Base-by-base conservation (phyloP, 2,888 invertebrate species). In the Ennomos erosarius region DNA sequence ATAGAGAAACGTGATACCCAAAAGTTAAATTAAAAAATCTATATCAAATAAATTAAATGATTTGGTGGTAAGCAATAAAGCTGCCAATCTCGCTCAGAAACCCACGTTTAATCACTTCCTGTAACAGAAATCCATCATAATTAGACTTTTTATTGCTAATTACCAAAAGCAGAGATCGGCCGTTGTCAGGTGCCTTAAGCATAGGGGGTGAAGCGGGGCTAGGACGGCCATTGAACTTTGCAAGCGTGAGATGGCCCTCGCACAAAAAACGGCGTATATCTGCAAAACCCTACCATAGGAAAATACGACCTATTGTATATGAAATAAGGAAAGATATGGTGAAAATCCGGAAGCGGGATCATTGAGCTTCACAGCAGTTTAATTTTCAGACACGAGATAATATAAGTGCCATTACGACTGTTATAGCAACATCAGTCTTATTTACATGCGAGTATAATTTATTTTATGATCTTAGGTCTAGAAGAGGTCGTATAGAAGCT, bases 161-260 rank as follows among this genome's bases (percentile, higher is more conserved):
- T 88, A 85, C 85, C 87, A 84, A 89, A 89, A 87, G 82, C 76
- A 81, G 78, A 70, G 68, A 72, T 75, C 74, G 73, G 71, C 72
- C 68, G 74, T 75, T 70, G 73, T 73, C 81, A 84, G 78, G 82
- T 82, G 79, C 77, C 72, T 68, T 67, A 43, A 61, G 61, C 53
- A 46, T 50, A 35, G 44, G 58, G 52, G 48, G 46, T 11, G 68
- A 68, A 75, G 78, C 81, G 79, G 82, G 82, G 83, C 90, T 90
- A 91, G 90, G 91, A 90, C 90, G 91, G 89, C 65, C 90, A 82
- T 79, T 86, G 89, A 91, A 87, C 90, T 79, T 85, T 71, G 77
- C 84, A 65, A 83, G 71, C 71, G 68, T 69, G 70, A 76, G 71
- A 71, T 63, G 36, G 67, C 64, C 68, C 67, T 59, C 52, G 63